Evolutionary conservation across 1,140 invertebrate genomes (phyloP).

Genomic region (Pararge aegeria): DNA sequence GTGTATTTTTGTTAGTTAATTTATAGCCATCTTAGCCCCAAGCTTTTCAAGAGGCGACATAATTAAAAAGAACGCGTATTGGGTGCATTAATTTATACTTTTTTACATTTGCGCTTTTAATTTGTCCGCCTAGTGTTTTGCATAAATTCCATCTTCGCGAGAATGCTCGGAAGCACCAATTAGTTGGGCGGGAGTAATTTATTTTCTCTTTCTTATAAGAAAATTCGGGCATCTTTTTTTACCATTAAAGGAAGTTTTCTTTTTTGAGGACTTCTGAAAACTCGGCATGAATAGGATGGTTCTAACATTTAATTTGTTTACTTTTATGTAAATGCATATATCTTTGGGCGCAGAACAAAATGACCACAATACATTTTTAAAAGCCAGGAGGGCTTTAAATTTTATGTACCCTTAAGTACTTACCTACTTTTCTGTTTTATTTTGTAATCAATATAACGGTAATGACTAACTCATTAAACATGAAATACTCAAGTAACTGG

Average conservation of each 20-base stretch:
- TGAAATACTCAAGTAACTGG: too few species aligned
- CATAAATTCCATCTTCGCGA: conserved; percentile 64
- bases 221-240: conserved; percentile 40
- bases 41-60: conserved; percentile 32
- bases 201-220: conserved; percentile 64
- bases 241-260: conserved; percentile 7
- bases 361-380: too few species aligned
- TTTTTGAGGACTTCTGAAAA: background rate
- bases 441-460: too few species aligned
- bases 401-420: too few species aligned
- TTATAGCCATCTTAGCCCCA: conserved; percentile 38
- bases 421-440: too few species aligned
- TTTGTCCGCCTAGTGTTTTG: conserved; percentile 69
- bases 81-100: conserved; percentile 71
- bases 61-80: conserved; percentile 67
- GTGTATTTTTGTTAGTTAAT: too few species aligned
- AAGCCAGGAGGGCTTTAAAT: too few species aligned
- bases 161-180: conserved; percentile 55
- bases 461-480: too few species aligned
- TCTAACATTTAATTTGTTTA: background rate
- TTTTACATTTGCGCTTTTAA: conserved; percentile 62
- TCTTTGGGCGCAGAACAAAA: too few species aligned
- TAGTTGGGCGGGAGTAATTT: conserved; percentile 65
- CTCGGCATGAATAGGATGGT: background rate
- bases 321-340: too few species aligned